phyloP scores from a whole-genome alignment of 2,113 vertebrate species.

The Buteo buteo region DNA sequence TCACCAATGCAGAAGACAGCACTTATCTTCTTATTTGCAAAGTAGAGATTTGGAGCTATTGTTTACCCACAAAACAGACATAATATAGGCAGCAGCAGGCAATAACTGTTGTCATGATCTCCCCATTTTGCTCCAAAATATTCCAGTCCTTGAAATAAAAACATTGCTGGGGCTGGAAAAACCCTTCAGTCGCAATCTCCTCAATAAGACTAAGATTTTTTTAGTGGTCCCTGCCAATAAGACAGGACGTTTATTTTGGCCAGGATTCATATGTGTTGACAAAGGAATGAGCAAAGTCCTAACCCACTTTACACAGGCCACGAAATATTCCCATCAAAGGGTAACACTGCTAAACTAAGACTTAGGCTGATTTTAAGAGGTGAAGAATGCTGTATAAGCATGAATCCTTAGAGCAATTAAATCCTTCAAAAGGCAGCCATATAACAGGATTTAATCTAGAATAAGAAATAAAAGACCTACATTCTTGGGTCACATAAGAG shows the following conservation, averaged over 20 bases:
- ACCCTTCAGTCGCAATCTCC: not conserved
- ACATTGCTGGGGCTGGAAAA: not conserved
- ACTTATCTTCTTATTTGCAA: not conserved
- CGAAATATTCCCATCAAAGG: not conserved
- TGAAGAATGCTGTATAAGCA: conserved; percentile 8
- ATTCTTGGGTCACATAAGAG: not conserved
- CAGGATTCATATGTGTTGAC: not conserved
- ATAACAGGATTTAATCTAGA: conserved; percentile 16
- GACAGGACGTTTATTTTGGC: not conserved
- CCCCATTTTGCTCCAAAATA: not conserved
- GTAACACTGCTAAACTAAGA: not conserved
- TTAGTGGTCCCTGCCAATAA: not conserved
- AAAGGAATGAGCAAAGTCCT: conserved; percentile 8
- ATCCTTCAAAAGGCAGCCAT: conserved; percentile 19
- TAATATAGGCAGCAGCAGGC: not conserved
- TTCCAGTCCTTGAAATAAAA: not conserved
- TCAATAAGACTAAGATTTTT: not conserved
- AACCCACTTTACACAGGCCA: not conserved
- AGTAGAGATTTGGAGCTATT: not conserved
- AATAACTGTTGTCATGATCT: not conserved
- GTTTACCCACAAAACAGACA: not conserved
- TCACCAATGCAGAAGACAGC: not conserved
- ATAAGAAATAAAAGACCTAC: not conserved
- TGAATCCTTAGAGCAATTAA: not conserved
- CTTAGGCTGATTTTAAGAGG: not conserved